phyloP scores from a whole-genome alignment of 2,797 vertebrate species.

The Jordanella pulchra region DNA sequence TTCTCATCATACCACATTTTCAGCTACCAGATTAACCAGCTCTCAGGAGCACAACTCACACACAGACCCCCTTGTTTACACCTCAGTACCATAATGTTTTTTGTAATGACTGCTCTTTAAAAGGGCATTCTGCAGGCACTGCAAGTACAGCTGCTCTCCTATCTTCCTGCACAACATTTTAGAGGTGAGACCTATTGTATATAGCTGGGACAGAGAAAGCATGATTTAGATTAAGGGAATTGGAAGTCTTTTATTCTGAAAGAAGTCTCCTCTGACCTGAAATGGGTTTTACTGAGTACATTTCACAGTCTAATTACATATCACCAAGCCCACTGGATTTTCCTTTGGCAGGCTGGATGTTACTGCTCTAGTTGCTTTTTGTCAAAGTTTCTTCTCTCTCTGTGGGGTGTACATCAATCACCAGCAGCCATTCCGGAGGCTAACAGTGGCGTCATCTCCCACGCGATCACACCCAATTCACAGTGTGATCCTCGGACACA shows the following conservation, averaged over 20 bases:
- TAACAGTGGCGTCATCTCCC: constrained; percentile 73
- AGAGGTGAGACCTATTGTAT: constrained; percentile 62
- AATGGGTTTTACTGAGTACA: constrained; percentile 63
- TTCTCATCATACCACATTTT: constrained; percentile 73
- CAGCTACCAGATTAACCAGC: constrained; percentile 79
- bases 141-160: constrained; percentile 65
- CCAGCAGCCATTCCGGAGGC: constrained; percentile 65
- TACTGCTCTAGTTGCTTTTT: constrained; percentile 62
- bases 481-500: constrained; percentile 73
- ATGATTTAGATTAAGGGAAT: constrained; percentile 60
- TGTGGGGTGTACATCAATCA: constrained; percentile 64
- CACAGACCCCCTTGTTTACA: constrained; percentile 67
- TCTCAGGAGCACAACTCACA: constrained; percentile 71
- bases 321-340: constrained; percentile 46
- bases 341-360: constrained; percentile 61
- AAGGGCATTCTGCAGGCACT: constrained; percentile 54
- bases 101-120: constrained; percentile 68
- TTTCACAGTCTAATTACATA: constrained; percentile 59
- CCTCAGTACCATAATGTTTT: constrained; percentile 63
- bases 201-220: constrained; percentile 54
- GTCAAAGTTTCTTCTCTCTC: constrained; percentile 66
- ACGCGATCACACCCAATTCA: constrained; percentile 63
- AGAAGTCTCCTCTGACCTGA: constrained; percentile 59
- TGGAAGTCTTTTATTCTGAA: constrained; percentile 61
- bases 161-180: constrained; percentile 73